Evolutionary conservation across 2,888 invertebrate genomes (phyloP), one percentile per base, ranked within the genome.

Genomic region (Operophtera brumata): DNA sequence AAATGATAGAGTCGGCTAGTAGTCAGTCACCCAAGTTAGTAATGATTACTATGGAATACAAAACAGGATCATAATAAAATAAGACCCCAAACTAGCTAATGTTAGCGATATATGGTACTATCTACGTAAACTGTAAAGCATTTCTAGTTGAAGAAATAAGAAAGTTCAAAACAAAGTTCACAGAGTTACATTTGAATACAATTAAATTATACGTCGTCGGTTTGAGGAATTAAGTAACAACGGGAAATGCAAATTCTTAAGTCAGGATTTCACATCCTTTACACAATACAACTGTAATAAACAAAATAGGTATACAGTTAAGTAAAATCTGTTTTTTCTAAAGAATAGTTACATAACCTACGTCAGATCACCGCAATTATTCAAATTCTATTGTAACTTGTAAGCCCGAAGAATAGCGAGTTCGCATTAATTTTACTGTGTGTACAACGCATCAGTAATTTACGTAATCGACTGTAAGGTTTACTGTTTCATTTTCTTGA

Each of bases 251-350:
- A 57, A 57, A 57, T 54, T 56, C 46, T 42, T 44, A 37, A 53
- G 45, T 45, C 54, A 62, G 64, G 65, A 66, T 71, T 67, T 67
- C 59, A 67, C 64, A 70, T 70, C 67, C 64, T 71, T 39, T 41
- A 28, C 40, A 48, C 34, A 54, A 54, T 47, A 57, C 36, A 25
- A 40, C 34, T n/a, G 32, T 39, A 47, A 42, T 37, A 42, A 30
- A 39, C 13, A 14, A 8, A 46, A 25, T 47, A 47, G 50, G 45
- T 47, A 47, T 56, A 49, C 54, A 41, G 35, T 49, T 55, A 51
- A 14, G n/a, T 25, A 12, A 43, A 40, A 46, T 30, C 43, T 43
- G 46, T 50, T 46, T 47, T 61, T 57, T 56, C 44, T 57, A 61
- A 57, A 55, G 55, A 57, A 55, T 54, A 45, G 50, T 57, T 59